Evolutionary conservation across 2,797 vertebrate genomes (phyloP), one percentile per base, ranked within the genome.

Genomic region (Aratinga solstitialis): DNA sequence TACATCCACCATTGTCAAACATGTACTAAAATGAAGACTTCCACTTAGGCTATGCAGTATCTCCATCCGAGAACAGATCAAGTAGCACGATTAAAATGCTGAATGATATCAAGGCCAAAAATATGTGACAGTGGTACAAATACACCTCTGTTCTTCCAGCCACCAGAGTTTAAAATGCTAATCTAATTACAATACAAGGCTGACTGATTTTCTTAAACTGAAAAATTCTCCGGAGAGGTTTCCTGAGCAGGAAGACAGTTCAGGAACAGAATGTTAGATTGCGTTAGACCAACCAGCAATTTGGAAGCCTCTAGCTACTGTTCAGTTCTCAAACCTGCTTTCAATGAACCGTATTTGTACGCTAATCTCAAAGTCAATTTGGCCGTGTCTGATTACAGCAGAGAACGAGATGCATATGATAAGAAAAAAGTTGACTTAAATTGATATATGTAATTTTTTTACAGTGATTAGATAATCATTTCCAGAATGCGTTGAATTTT

Each of bases 271-370:
- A 90, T 4, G 43, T 61, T 88, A 94, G 83, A 93, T 21, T 96
- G 42, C 82, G 73, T 96, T 72, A 92, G 94, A 68, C 58, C 84
- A 58, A 96, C 51, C 66, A 94, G 62, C 1, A 4, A 61, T 74
- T 62, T 95, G 83, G 84, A 95, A 96, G 79, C 85, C 93, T 89
- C 81, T 61, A 92, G 94, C 92, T 93, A 97, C 89, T 77, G 84
- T 97, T 97, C 69, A 86, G 77, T 80, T 96, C 75, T 65, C 77
- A 92, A 97, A 97, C 32, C 67, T 94, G 83, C 78, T 96, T 97
- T 66, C 96, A 92, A 93, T 93, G 87, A 96, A 94, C 79, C 51
- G 16, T 47, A 96, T 90, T 97, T 96, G 94, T 79, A 97, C 5
- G 4, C 78, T 92, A 96, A 89, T 96, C 85, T 91, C 83, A 87